Percentiles rank a stretch among this genome's conserved stretches.
Evolutionary conservation across 2,113 vertebrate species (phyloP).

Genomic region (Upupa epops): DNA sequence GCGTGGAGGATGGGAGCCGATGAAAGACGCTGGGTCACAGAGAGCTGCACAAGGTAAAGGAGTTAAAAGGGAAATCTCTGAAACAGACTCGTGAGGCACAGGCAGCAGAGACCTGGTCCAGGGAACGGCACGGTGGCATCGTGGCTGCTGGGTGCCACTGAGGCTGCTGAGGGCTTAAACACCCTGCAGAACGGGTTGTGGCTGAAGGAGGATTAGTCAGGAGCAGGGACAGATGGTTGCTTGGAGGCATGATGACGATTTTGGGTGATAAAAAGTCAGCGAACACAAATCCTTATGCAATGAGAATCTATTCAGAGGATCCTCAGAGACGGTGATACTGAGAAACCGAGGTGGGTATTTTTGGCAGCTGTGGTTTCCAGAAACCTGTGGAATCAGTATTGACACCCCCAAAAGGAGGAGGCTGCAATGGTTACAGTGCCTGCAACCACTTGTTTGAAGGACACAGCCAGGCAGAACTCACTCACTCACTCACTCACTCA

Average conservation of each 20-base stretch:
- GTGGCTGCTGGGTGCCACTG: not conserved
- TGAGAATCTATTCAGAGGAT: not conserved
- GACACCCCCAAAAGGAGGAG: not conserved
- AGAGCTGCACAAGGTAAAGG: constrained; percentile 3
- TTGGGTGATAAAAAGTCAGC: not conserved
- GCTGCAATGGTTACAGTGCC: not conserved
- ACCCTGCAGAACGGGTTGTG: not conserved
- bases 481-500: too few species aligned
- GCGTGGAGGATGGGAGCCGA: not conserved
- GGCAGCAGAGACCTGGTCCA: not conserved
- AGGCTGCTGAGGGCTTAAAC: not conserved
- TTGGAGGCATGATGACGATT: not conserved
- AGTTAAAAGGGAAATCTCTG: not conserved
- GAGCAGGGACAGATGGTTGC: not conserved
- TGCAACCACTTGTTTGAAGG: not conserved
- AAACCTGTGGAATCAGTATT: not conserved
- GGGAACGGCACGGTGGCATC: not conserved
- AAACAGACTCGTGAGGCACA: not conserved
- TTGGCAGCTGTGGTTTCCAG: not conserved
- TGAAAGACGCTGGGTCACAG: not conserved
- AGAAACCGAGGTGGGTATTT: not conserved
- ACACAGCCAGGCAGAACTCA: not conserved
- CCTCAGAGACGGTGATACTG: not conserved
- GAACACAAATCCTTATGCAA: not conserved
- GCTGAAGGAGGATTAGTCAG: not conserved